A percentile compares a stretch with the other conserved stretches of the same genome.
These are phyloP conservation scores for Oryzias sinensis DNA, from an alignment of 2,797 vertebrate genomes.

Conservation along the genomic window DNA sequence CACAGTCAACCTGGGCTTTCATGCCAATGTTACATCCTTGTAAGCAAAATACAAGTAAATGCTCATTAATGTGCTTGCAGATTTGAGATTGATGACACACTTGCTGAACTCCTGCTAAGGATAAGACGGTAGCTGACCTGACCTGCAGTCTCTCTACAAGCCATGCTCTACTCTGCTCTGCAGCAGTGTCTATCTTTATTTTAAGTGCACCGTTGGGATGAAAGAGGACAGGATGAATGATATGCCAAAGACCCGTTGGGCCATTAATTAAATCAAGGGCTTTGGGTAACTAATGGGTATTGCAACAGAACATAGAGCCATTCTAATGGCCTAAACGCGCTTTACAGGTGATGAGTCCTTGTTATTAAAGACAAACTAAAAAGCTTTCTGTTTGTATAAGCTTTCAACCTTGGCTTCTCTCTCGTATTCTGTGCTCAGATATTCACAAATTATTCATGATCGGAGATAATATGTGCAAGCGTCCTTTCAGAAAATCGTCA, in stretches of 20 bases:
- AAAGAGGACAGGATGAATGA: conserved; percentile 9
- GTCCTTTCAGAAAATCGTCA: too few species aligned
- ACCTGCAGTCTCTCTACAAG: conserved; percentile 1
- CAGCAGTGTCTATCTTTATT: conserved; percentile 1
- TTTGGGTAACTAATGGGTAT: conserved; percentile 3
- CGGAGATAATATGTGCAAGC: too few species aligned
- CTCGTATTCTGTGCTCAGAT: background rate
- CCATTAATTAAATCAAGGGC: conserved; percentile 13
- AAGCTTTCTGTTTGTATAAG: background rate
- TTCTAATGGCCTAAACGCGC: background rate
- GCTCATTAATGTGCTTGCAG: background rate
- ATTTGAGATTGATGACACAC: background rate
- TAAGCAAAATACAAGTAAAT: background rate
- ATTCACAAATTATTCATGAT: too few species aligned
- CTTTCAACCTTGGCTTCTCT: background rate
- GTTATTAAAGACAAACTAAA: conserved; percentile 8
- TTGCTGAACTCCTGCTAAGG: background rate
- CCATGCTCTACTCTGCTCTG: background rate
- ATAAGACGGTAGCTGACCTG: background rate
- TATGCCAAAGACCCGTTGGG: background rate
- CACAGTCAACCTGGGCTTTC: too few species aligned
- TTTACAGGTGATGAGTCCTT: background rate
- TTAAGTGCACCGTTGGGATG: conserved; percentile 2
- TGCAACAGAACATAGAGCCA: background rate
- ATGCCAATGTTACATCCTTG: background rate